Evolutionary conservation across 2,113 vertebrate species (phyloP), one percentile per base, ranked within the genome.

Genomic region (Nymphicus hollandicus): DNA sequence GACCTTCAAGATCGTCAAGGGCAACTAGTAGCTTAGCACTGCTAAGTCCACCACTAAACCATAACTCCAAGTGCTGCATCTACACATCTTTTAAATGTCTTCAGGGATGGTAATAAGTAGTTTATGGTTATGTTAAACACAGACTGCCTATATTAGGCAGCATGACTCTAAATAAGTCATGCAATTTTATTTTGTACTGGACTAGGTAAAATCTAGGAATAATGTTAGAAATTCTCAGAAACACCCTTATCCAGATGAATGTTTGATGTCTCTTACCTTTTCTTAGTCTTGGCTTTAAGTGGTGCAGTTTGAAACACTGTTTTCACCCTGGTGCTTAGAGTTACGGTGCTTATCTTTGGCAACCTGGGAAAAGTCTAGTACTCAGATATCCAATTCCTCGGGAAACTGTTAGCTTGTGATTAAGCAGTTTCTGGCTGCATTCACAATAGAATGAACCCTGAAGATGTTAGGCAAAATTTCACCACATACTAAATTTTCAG

Each of bases 371-470:
- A 64, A 37, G 10, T 44, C 53, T 79, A 65, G 17, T 19, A 60
- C 33, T 52, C n/a, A 37, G 14, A 24, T 31, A 18, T 43, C 2
- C 4, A 58, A 17, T 18, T 56, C 12, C 19, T 70, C 1, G 0
- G 5, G n/a, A 44, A 73, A 74, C 13, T 53, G 9, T 43, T 61
- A 56, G 2, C 7, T 61, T 70, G 4, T 49, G 77, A 33, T 25
- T 39, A 56, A 77, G 31, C 3, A 24, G n/a, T 16, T 15, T 46
- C 14, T 39, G 19, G 0, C 14, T 82, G 23, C n/a, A 43, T 47
- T 70, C 7, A 22, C 12, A 52, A 10, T 6, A 47, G n/a, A 58
- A 52, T 47, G 25, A 78, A 73, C 8, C 9, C 16, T 89, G 60
- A 89, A 68, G 9, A 18, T 22, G 3, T 43, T 25, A 50, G 22